A percentile compares a stretch with the other conserved stretches of the same genome.
Conservation (phyloP, 1,140 invertebrate species). For the Saccostrea cuccullata region DNA sequence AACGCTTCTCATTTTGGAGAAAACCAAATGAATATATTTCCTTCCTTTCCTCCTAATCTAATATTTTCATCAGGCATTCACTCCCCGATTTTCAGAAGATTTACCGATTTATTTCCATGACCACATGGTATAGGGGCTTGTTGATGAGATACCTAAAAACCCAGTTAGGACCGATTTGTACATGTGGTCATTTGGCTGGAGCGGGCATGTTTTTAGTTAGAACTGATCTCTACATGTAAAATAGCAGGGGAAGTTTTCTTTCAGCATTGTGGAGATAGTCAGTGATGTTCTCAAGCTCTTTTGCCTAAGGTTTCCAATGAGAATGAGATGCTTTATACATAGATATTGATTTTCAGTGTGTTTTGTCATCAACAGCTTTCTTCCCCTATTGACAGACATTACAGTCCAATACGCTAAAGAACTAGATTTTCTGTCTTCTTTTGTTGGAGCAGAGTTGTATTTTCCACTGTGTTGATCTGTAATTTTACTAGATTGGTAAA, state of each 20-base stretch:
- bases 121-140: not conserved
- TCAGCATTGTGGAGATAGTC: not conserved
- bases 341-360: not conserved
- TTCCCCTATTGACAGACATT: not conserved
- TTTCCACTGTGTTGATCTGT: conserved; percentile 5
- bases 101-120: not conserved
- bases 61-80: conserved; percentile 10
- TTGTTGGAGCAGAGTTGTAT: conserved; percentile 4
- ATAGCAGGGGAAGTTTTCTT: not conserved
- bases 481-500: conserved; percentile 4
- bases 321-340: not conserved
- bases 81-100: not conserved
- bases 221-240: not conserved
- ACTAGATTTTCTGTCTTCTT: conserved; percentile 17
- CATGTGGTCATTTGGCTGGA: not conserved
- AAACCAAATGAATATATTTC: conserved; percentile 30
- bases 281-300: not conserved
- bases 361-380: conserved; percentile 6
- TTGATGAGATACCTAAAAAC: conserved; percentile 6
- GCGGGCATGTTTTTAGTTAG: not conserved
- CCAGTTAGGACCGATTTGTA: not conserved
- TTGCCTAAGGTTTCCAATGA: not conserved
- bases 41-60: conserved; percentile 10
- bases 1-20: not conserved
- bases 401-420: not conserved